These are phyloP conservation scores for Scarus forsteni DNA, from an alignment of 2,797 vertebrate species.

Conservation along the genomic window DNA sequence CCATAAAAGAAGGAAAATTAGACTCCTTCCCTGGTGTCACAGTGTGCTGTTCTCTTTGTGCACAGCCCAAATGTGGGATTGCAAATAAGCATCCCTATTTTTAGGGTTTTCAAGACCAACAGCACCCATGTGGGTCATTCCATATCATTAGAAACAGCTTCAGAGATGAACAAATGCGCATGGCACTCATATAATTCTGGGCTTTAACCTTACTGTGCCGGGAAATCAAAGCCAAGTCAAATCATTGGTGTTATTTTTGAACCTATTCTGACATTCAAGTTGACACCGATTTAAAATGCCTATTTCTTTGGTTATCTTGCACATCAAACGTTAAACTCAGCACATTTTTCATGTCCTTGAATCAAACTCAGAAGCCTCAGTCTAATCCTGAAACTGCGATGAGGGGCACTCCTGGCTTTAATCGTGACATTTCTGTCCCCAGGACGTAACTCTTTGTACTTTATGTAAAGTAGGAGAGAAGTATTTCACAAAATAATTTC, in stretches of 20 bases:
- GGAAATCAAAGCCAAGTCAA: constrained; percentile 65
- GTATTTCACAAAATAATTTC: no score
- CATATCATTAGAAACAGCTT: constrained; percentile 73
- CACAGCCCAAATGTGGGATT: constrained; percentile 55
- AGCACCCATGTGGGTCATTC: constrained; percentile 63
- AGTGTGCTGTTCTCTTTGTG: constrained; percentile 58
- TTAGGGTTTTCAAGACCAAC: constrained; percentile 62
- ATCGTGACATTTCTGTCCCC: no score
- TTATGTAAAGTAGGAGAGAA: no score
- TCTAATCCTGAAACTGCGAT: constrained; percentile 5
- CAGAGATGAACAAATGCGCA: constrained; percentile 67
- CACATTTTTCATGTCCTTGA: constrained; percentile 65
- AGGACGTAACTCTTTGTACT: no score
- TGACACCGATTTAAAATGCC: constrained; percentile 72
- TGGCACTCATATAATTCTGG: constrained; percentile 59
- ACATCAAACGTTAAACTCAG: constrained; percentile 61
- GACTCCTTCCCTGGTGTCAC: constrained; percentile 57
- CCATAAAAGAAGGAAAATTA: constrained; percentile 58
- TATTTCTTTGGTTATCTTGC: constrained; percentile 64
- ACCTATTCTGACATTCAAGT: constrained; percentile 53
- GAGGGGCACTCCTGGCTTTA: no score
- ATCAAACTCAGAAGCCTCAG: constrained; percentile 60
- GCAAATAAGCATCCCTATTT: constrained; percentile 73
- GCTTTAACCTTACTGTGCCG: constrained; percentile 55
- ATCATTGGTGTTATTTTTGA: constrained; percentile 70